Evolutionary conservation across 2,797 vertebrate species (phyloP), one percentile per base, ranked within the genome.

Genomic region (Gymnocypris eckloni): DNA sequence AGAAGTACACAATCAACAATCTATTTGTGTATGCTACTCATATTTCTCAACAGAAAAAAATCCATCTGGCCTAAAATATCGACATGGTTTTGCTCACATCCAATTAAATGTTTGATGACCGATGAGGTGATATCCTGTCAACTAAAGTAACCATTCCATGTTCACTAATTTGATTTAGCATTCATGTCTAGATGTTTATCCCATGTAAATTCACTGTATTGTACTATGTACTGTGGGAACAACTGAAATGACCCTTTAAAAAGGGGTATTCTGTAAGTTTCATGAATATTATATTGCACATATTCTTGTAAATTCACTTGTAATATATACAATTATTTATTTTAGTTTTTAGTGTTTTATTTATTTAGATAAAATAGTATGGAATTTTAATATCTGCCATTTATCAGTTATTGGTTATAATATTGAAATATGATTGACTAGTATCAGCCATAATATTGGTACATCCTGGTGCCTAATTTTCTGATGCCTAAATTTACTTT

Each of bases 11-110:
- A 66, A 33, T 48, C 25, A 66, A 37, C 11, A 70, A 1, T 25
- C 20, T 39, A 33, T 81, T 39, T 64, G 18, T 6, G 13, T 6
- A 16, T 52, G 79, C 66, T 69, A 18, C 79, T 81, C 20, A 16
- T 9, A 33, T 69, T 69, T 81, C 20, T 69, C 28, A 22, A 81
- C 13, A 69, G 61, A 80, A 67, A 79, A 13, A 33, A 67, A 80
- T 10, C 45, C 4, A 11, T 9, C 48, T 50, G 37, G 41, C 5
- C 37, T 4, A 50, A 80, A 80, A 67, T 6, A 67, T 2, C 18
- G 37, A 11, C 25, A 25, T 73, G n/a, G 48, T 48, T 7, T 25
- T 71, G 39, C 39, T 45, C 67, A 22, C 1, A 16, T 70, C 11
- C 70, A 72, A 7, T 15, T 1, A 6, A 45, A 45, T 43, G 20